Evolutionary conservation across 1,140 invertebrate species (phyloP), one percentile per base, ranked within the genome.

Genomic region (Cecropterus lyciades): DNA sequence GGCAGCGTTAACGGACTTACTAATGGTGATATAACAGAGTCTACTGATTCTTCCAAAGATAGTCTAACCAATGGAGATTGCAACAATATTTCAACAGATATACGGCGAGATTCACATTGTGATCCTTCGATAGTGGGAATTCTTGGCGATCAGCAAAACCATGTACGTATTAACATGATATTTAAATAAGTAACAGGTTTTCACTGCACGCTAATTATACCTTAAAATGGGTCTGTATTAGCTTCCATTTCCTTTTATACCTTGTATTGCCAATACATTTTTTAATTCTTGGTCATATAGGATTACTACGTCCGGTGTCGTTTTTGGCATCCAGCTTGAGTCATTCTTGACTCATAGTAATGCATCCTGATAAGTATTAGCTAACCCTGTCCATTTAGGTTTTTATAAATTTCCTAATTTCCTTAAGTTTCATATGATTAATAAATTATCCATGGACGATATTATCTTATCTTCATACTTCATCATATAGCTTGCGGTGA

Each of bases 121-220:
- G 87, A 86, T 67, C 81, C 85, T 10, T 90, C 85, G 30, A 92
- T 93, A 57, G 85, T 92, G 55, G 91, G 91, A 51, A 92, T 93
- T 60, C 86, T 93, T 14, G 92, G 92, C 13, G 87, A 86, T 59
- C 91, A 93, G 67, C 89, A 92, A 27, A 87, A 85, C 75, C 84
- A 91, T 85, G 92, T 93, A 92, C 49, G 91, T 91, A 88, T 69
- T 48, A 13, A 8, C 57, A 37, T 48, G 24, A 46, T 20, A 33
- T 56, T 30, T 45, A 33, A 66, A 49, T 65, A 56, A 20, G 10
- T 63, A 27, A 63, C 49, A 52, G 40, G 48, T 24, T 64, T 17
- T 53, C 62, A 52, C 13, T 48, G 46, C 46, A 51, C 57, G 42
- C 10, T 45, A 24, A 48, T 48, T 46, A 24, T 57, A 51, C 40